Evolutionary conservation across 2,888 invertebrate species (phyloP).

Genomic region (Embidobia sp.): DNA sequence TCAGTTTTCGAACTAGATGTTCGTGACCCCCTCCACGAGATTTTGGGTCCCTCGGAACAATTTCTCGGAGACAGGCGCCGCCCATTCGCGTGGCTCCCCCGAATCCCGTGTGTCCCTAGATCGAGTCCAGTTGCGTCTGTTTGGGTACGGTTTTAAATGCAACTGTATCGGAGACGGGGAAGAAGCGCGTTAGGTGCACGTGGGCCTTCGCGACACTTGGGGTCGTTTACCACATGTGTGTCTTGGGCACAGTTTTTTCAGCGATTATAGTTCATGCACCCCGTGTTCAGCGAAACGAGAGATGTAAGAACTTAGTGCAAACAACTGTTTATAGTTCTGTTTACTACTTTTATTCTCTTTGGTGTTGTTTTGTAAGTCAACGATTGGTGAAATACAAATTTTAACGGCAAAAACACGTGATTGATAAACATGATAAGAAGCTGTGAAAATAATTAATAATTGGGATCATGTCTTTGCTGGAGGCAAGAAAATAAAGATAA

Average conservation of each 20-base stretch:
- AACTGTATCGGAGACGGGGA: conserved; percentile 1
- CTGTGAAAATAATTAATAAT: too few species aligned
- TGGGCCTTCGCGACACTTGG: conserved; percentile 25
- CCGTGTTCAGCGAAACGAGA: not conserved
- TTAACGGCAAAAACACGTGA: too few species aligned
- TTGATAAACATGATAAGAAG: too few species aligned
- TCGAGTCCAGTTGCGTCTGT: not conserved
- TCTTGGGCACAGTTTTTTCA: conserved; percentile 9
- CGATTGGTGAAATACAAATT: too few species aligned
- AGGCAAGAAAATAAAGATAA: too few species aligned
- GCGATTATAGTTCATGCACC: conserved; percentile 18
- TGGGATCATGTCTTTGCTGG: too few species aligned
- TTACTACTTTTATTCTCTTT: too few species aligned
- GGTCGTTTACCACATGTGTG: conserved; percentile 44
- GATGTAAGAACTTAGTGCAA: not conserved
- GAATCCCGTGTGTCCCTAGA: conserved; percentile 34
- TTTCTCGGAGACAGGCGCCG: conserved; percentile 67
- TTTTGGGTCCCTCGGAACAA: conserved; percentile 38
- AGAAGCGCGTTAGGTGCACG: conserved; percentile 25
- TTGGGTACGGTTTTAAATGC: conserved; percentile 9
- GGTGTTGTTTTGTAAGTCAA: too few species aligned
- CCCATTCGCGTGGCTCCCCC: conserved; percentile 74
- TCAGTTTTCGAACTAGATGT: conserved; percentile 42
- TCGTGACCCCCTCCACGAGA: conserved; percentile 23
- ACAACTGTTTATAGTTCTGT: not conserved